Evolutionary conservation across 1,140 invertebrate species (phyloP).

Genomic region (Danaus melanippus): DNA sequence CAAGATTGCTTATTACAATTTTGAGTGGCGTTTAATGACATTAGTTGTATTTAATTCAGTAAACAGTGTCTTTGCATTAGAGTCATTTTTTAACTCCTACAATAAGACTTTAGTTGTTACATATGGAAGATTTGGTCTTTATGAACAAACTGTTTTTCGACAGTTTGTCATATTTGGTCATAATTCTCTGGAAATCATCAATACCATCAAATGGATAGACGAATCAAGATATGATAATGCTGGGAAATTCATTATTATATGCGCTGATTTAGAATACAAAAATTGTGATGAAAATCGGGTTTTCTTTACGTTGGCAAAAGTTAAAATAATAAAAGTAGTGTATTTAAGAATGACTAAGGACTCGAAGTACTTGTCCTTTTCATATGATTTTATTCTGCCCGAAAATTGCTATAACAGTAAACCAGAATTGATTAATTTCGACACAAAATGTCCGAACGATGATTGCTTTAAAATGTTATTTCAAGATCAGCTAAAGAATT

Average conservation of each 20-base stretch:
- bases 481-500: constrained; percentile 33
- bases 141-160: constrained; percentile 14
- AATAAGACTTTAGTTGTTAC: constrained; percentile 33
- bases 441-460: constrained; percentile 24
- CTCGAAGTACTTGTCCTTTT: constrained; percentile 19
- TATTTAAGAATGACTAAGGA: constrained; percentile 26
- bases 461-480: constrained; percentile 34
- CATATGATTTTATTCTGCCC: constrained; percentile 31
- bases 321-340: constrained; percentile 33
- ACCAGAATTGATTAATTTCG: constrained; percentile 21
- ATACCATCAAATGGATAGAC: constrained; percentile 30
- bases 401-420: constrained; percentile 32
- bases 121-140: constrained; percentile 27
- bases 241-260: constrained; percentile 42
- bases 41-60: constrained; percentile 33
- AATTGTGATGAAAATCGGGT: constrained; percentile 34
- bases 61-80: constrained; percentile 20
- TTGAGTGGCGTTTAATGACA: constrained; percentile 44
- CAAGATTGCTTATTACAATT: constrained; percentile 42
- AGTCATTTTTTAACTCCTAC: constrained; percentile 36
- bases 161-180: constrained; percentile 45
- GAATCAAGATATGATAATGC: constrained; percentile 31
- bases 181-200: constrained; percentile 29
- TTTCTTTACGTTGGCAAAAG: constrained; percentile 26
- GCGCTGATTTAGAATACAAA: constrained; percentile 20